A percentile compares a stretch with the other conserved stretches of the same genome.
These are phyloP conservation scores for Hyalella azteca DNA, from an alignment of 2,888 invertebrate genomes.

Conservation along the genomic window DNA sequence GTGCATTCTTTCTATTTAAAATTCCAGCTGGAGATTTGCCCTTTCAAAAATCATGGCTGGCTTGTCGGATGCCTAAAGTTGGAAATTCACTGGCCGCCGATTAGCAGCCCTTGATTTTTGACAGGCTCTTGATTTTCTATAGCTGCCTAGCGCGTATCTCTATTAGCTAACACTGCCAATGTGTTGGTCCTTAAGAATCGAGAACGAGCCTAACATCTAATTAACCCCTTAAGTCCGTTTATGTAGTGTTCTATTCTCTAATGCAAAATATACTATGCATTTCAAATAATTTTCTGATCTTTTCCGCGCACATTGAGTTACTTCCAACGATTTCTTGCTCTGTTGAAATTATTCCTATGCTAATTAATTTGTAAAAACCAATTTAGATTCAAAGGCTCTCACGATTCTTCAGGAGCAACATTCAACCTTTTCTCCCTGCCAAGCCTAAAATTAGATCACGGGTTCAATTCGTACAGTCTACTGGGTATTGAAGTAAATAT, in stretches of 20 bases:
- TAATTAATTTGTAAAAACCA: background rate
- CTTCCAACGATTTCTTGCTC: background rate
- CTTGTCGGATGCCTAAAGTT: background rate
- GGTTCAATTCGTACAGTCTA: constrained; percentile 23
- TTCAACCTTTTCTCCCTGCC: constrained; percentile 4
- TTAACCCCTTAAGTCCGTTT: background rate
- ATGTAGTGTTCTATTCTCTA: background rate
- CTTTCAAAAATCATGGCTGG: background rate
- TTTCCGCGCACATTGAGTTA: background rate
- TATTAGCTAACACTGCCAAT: background rate
- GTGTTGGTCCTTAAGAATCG: background rate
- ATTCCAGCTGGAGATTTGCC: background rate
- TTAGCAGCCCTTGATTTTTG: background rate
- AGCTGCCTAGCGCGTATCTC: background rate
- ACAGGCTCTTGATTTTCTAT: background rate
- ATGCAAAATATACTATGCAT: background rate
- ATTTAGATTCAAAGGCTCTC: background rate
- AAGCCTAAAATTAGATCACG: constrained; percentile 28
- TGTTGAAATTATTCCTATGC: background rate
- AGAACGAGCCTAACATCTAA: too few relatives aligned
- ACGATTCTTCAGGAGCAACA: background rate
- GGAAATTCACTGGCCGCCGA: background rate
- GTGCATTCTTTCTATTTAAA: constrained; percentile 5
- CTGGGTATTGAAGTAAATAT: constrained; percentile 38
- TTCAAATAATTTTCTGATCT: background rate